These are phyloP conservation scores for Cyclophora albipunctata DNA, from an alignment of 2,888 invertebrate species.

Conservation along the genomic window DNA sequence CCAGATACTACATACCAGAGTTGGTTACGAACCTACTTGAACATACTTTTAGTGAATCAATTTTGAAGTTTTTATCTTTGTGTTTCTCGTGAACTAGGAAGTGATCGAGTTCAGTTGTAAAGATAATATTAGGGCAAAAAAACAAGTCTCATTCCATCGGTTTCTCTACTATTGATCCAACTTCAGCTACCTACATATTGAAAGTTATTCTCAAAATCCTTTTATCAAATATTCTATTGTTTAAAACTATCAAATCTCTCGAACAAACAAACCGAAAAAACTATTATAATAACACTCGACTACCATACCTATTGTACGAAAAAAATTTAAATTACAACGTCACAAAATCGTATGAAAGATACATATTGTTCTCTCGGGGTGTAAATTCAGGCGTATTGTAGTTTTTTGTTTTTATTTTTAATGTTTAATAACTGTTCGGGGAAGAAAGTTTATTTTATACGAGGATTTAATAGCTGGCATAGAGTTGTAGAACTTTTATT, in stretches of 20 bases:
- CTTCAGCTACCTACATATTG: too few species aligned
- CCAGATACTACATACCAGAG: too few species aligned
- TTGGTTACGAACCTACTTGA: too few species aligned
- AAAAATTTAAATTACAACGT: conserved; percentile 49
- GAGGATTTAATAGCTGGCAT: neutral
- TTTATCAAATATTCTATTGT: neutral
- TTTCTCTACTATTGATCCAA: too few species aligned
- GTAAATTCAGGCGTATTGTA: conserved; percentile 1
- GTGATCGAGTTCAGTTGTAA: too few species aligned
- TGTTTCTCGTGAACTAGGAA: too few species aligned
- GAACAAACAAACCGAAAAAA: conserved; percentile 10
- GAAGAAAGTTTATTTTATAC: neutral
- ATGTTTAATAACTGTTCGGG: conserved; percentile 10
- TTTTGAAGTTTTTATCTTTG: too few species aligned
- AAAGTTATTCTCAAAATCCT: neutral
- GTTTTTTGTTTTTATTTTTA: conserved; percentile 14
- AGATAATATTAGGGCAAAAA: too few species aligned
- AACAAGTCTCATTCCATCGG: too few species aligned
- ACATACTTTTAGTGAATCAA: too few species aligned
- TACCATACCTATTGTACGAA: conserved; percentile 16
- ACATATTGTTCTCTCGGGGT: conserved; percentile 34
- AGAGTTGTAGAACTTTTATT: conserved; percentile 1
- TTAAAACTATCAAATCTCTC: too few species aligned
- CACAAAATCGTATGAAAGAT: conserved; percentile 31
- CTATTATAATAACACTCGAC: conserved; percentile 13